Conservation (phyloP, 1,140 invertebrate species). For the Myzus persicae region DNA sequence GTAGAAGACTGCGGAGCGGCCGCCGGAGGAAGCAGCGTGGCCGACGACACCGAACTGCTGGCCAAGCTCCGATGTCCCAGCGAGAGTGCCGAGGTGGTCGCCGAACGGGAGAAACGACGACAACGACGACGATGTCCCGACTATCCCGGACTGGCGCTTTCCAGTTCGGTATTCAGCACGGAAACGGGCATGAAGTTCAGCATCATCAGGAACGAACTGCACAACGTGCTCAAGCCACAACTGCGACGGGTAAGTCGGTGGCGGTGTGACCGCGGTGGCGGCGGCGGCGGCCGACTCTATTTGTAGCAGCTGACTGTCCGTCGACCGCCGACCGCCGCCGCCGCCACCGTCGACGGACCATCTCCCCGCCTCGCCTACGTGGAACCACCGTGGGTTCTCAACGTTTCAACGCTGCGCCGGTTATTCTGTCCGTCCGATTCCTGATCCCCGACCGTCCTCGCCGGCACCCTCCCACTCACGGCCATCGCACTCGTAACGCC, state of each 20-base stretch:
- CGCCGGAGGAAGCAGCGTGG: slow-evolving; percentile 64
- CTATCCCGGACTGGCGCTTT: slow-evolving; percentile 91
- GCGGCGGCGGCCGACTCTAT: background rate
- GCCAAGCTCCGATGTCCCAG: slow-evolving; percentile 85
- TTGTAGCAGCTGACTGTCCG: slow-evolving; percentile 54
- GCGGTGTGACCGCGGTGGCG: background rate
- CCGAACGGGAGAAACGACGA: slow-evolving; percentile 80
- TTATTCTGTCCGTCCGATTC: background rate
- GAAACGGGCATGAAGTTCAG: slow-evolving; percentile 98
- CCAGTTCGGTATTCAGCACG: slow-evolving; percentile 90
- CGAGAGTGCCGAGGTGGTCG: slow-evolving; percentile 84
- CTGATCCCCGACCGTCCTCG: background rate
- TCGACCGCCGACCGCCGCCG: background rate
- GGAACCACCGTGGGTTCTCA: slow-evolving; percentile 50
- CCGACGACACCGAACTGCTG: slow-evolving; percentile 79
- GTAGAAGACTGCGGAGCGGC: slow-evolving; percentile 13
- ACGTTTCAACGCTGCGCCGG: background rate
- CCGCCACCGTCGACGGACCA: slow-evolving; percentile 13
- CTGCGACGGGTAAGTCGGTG: slow-evolving; percentile 88
- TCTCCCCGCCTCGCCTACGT: background rate
- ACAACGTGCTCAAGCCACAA: slow-evolving; percentile 96
- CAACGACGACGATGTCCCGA: slow-evolving; percentile 77
- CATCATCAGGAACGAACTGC: slow-evolving; percentile 94
- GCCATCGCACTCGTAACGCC: background rate
- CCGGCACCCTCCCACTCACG: background rate